Evolutionary conservation across 2,888 invertebrate genomes (phyloP).

Genomic region (Rhorus exstirpatorius): DNA sequence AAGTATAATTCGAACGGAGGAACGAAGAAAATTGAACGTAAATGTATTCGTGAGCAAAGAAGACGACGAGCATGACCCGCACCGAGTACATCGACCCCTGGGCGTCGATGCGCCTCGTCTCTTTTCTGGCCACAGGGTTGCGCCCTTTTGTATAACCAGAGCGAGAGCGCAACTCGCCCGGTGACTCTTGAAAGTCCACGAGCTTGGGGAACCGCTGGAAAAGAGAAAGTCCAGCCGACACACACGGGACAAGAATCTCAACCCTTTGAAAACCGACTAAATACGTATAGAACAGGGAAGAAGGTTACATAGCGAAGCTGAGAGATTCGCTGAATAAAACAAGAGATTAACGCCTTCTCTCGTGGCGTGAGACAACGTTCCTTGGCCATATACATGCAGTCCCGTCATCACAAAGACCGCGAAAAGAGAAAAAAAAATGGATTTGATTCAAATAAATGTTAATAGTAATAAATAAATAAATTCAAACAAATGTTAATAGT

Average conservation of each 20-base stretch:
- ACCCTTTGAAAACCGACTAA: slow-evolving; percentile 54
- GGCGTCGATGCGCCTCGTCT: slow-evolving; percentile 56
- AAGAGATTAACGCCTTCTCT: slow-evolving; percentile 74
- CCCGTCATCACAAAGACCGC: background rate
- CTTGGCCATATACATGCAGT: slow-evolving; percentile 27
- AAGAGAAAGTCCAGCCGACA: slow-evolving; percentile 42
- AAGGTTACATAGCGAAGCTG: slow-evolving; percentile 41
- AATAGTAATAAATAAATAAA: no score
- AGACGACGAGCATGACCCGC: slow-evolving; percentile 35
- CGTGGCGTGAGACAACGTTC: slow-evolving; percentile 45
- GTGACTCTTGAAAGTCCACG: slow-evolving; percentile 54
- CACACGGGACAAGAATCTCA: slow-evolving; percentile 29
- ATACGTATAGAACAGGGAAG: background rate
- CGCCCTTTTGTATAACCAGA: slow-evolving; percentile 48
- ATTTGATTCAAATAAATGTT: background rate
- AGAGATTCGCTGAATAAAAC: slow-evolving; percentile 74
- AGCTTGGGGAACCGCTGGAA: slow-evolving; percentile 32
- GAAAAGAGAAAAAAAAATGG: background rate
- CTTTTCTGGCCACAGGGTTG: slow-evolving; percentile 39
- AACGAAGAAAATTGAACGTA: background rate
- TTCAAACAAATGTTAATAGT: no score
- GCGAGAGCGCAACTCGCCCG: slow-evolving; percentile 40
- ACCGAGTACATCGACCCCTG: slow-evolving; percentile 60
- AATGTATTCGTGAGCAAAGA: slow-evolving; percentile 7
- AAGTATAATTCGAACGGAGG: background rate